Evolutionary conservation across 2,797 vertebrate genomes (phyloP), one percentile per base, ranked within the genome.

Genomic region (Muscicapa comitata): DNA sequence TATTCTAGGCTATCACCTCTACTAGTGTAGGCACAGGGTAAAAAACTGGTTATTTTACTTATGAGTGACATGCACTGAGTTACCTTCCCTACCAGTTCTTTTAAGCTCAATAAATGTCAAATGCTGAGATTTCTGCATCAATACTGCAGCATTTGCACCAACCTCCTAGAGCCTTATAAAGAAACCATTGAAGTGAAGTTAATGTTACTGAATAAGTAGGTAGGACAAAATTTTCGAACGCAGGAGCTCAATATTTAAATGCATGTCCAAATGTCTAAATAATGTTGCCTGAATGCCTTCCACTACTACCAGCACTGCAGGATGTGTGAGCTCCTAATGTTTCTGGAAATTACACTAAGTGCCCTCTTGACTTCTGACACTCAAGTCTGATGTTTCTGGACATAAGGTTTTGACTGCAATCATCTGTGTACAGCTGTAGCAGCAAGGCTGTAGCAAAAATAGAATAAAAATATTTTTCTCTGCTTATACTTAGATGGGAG

Each of bases 391-490:
- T 72, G 72, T 65, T 88, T 95, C 88, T 82, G 87, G 88, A 82
- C 77, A 47, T 16, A 63, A 42, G 14, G 47, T 55, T 94, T 82
- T 79, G 88, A 95, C 89, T 80, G 31, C 31, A 51, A 42, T 95
- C 78, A 86, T 88, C 90, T 89, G 88, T 40, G 92, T 54, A 90
- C 94, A 95, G 93, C 94, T 93, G 72, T n/a, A 96, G 35, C 48
- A 77, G 62, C 79, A 40, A 92, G 61, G 58, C 70, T 86, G 59
- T 2, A 90, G 82, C 40, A 96, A 94, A 94, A 96, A 95, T 55
- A 92, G 86, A 91, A 80, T n/a, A 86, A 88, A 95, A 95, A 95
- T 93, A 97, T 96, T 96, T 94, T 91, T 82, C 81, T 45, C 61
- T 94, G 89, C 79, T 85, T 97, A 88, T 66, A 70, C 73, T 94